Percentiles rank a stretch among this genome's conserved stretches.
Evolutionary conservation across 2,797 vertebrate genomes (phyloP).

Genomic region (Salmo trutta): DNA sequence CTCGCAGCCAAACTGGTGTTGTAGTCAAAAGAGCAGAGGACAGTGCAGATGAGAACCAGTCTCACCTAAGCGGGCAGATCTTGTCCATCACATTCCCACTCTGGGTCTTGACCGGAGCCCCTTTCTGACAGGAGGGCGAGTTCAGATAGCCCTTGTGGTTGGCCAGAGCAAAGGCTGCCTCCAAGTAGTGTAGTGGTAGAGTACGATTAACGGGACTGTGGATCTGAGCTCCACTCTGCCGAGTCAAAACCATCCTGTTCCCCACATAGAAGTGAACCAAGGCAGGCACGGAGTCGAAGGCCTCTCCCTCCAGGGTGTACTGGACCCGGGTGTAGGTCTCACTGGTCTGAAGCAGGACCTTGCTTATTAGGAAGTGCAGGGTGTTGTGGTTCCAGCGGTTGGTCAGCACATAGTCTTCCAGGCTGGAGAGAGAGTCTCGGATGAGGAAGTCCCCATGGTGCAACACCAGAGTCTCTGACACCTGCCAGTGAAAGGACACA

Average conservation of each 20-base stretch:
- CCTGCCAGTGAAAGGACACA: constrained; percentile 64
- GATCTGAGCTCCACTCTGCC: constrained; percentile 82
- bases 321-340: constrained; percentile 77
- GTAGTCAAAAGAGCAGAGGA: constrained; percentile 3
- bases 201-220: constrained; percentile 89
- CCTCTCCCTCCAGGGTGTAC: constrained; percentile 86
- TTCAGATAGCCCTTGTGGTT: constrained; percentile 61
- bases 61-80: constrained; percentile 73
- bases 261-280: constrained; percentile 87
- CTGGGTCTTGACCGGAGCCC: constrained; percentile 73
- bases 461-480: constrained; percentile 86
- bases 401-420: constrained; percentile 87
- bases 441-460: constrained; percentile 89
- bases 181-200: constrained; percentile 86
- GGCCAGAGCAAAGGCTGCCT: constrained; percentile 80
- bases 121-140: constrained; percentile 67
- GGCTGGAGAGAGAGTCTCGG: constrained; percentile 87
- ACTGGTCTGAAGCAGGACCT: constrained; percentile 76
- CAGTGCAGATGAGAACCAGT: not conserved
- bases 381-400: constrained; percentile 85
- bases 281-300: constrained; percentile 85
- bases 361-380: constrained; percentile 89
- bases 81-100: constrained; percentile 74
- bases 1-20: not conserved
- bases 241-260: constrained; percentile 79